A percentile compares a stretch with the other conserved stretches of the same genome.
Evolutionary conservation across 1,140 invertebrate species (phyloP).

Genomic region (Gonioctena quinquepunctata): DNA sequence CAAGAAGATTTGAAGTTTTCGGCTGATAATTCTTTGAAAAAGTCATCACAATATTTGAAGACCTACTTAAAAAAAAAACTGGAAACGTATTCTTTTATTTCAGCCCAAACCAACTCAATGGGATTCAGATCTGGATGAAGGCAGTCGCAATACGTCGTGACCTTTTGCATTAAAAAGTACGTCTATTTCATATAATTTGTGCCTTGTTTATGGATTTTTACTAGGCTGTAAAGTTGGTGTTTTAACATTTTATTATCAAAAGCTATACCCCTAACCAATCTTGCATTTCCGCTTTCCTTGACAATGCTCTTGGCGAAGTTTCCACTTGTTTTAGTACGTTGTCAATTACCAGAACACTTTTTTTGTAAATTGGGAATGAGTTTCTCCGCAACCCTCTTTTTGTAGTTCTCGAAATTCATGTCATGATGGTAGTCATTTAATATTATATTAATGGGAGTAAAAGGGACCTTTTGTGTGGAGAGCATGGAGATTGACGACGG

Average conservation of each 20-base stretch:
- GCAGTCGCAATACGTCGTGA: not conserved
- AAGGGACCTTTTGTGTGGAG: too few relatives aligned
- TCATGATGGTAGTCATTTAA: not conserved
- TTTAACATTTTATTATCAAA: not conserved
- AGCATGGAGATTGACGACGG: too few relatives aligned
- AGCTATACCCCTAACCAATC: not conserved
- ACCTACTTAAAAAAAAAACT: too few relatives aligned
- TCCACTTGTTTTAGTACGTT: not conserved
- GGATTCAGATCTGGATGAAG: not conserved
- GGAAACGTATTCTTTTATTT: not conserved
- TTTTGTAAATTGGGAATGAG: not conserved
- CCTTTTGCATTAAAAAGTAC: conserved; percentile 2
- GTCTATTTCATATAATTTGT: conserved; percentile 2
- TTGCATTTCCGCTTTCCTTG: conserved; percentile 9
- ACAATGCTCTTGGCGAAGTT: not conserved
- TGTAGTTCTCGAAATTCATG: not conserved
- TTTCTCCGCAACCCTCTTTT: not conserved
- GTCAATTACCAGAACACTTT: not conserved
- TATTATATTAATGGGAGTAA: too few relatives aligned
- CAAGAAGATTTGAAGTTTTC: too few relatives aligned
- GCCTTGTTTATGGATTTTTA: not conserved
- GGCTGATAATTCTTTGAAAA: too few relatives aligned
- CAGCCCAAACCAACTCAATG: not conserved
- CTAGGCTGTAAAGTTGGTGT: not conserved
- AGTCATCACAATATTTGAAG: too few relatives aligned